A percentile compares a stretch with the other conserved stretches of the same genome.
Conservation (phyloP, 2,888 invertebrate genomes). For the Amphipoea oculea region DNA sequence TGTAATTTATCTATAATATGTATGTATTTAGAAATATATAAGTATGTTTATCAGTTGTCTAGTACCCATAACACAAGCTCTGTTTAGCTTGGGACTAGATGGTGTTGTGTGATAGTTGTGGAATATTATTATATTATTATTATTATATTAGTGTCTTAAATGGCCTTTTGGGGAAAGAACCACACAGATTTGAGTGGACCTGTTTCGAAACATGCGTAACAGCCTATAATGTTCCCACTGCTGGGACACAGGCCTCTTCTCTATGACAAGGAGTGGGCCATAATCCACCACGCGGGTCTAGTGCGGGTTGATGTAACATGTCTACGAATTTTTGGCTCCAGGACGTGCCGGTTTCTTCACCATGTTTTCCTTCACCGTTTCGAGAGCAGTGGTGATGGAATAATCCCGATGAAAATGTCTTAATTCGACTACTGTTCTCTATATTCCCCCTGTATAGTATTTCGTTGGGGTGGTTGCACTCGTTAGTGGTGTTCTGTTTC, state of each 20-base stretch:
- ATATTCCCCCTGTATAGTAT: conserved; percentile 32
- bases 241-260: not conserved
- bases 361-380: not conserved
- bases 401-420: not conserved
- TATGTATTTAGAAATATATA: no score
- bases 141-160: not conserved
- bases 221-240: not conserved
- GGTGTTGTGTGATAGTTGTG: no score
- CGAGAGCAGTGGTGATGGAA: not conserved
- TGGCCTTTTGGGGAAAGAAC: not conserved
- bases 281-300: not conserved
- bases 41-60: no score
- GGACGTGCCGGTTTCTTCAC: not conserved
- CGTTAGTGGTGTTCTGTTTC: conserved; percentile 26
- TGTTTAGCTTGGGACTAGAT: no score
- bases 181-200: not conserved
- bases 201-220: not conserved
- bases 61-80: no score
- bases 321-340: not conserved
- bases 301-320: not conserved
- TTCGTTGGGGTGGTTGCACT: conserved; percentile 47
- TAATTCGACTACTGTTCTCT: not conserved
- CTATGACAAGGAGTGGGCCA: not conserved
- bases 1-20: no score
- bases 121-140: no score